Conservation (phyloP, 2,797 vertebrate species). For the Sparus aurata region DNA sequence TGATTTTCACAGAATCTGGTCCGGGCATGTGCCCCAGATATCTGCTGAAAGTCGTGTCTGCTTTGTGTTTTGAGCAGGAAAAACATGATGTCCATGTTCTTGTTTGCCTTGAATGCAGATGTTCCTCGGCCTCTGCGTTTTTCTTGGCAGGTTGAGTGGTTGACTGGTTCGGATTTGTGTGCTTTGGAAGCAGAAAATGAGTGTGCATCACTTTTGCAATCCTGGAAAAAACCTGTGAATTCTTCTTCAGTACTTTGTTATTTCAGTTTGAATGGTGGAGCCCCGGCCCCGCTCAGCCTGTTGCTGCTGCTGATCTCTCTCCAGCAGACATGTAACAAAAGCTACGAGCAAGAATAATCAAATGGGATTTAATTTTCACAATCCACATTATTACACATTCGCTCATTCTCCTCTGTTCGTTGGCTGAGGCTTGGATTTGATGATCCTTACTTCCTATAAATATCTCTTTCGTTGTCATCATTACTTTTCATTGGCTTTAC, state of each 20-base stretch:
- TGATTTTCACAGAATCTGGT: slow-evolving; percentile 16
- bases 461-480: slow-evolving; percentile 44
- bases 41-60: slow-evolving; percentile 21
- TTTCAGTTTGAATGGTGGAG: slow-evolving; percentile 7
- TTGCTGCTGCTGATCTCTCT: slow-evolving; percentile 1
- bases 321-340: slow-evolving; percentile 9
- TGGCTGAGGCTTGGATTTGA: slow-evolving; percentile 9
- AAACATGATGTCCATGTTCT: slow-evolving; percentile 34
- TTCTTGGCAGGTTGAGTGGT: slow-evolving; percentile 47
- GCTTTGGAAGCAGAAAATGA: slow-evolving; percentile 55
- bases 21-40: not conserved
- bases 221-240: slow-evolving; percentile 21
- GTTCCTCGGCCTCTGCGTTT: slow-evolving; percentile 35
- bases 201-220: slow-evolving; percentile 37
- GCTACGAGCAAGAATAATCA: slow-evolving; percentile 20
- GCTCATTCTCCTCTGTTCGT: slow-evolving; percentile 24
- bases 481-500: slow-evolving; percentile 43
- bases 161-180: slow-evolving; percentile 46
- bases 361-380: not conserved
- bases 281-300: not conserved
- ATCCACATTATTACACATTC: slow-evolving; percentile 19
- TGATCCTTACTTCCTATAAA: slow-evolving; percentile 31
- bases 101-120: slow-evolving; percentile 10
- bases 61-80: slow-evolving; percentile 22
- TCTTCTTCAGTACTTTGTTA: slow-evolving; percentile 15